Evolutionary conservation across 1,140 invertebrate genomes (phyloP).

Genomic region (Nylanderia fulva): DNA sequence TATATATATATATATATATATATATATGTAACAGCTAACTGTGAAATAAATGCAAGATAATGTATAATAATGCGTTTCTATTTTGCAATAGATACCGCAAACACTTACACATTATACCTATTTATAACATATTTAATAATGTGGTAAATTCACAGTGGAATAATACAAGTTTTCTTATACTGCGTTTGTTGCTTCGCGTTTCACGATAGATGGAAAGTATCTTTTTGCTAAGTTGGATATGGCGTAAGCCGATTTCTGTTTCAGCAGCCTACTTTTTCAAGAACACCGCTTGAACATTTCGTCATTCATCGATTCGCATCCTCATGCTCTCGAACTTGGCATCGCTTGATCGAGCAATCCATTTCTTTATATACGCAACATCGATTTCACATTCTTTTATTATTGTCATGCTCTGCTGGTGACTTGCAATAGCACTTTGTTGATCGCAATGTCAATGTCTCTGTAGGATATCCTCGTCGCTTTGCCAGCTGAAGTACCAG

Average conservation of each 20-base stretch:
- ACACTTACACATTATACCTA: neutral
- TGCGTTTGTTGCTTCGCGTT: neutral
- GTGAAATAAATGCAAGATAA: neutral
- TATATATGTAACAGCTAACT: neutral
- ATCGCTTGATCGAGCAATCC: neutral
- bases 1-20: too few species aligned
- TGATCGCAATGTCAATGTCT: conserved; percentile 67
- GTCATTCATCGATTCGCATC: neutral
- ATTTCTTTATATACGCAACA: neutral
- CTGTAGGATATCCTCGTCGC: conserved; percentile 66
- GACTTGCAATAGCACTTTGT: conserved; percentile 20
- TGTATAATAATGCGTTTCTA: neutral
- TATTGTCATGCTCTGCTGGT: neutral
- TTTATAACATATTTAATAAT: too few species aligned
- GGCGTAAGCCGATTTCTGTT: conserved; percentile 11
- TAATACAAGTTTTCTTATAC: neutral
- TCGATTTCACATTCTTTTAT: neutral
- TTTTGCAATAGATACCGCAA: neutral
- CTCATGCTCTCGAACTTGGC: neutral
- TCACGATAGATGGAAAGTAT: neutral
- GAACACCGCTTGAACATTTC: neutral
- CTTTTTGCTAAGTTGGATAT: neutral
- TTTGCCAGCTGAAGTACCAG: conserved; percentile 39
- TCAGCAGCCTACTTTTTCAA: conserved; percentile 23
- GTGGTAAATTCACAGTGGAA: conserved; percentile 6